A percentile compares a stretch with the other conserved stretches of the same genome.
phyloP scores from a whole-genome alignment of 2,113 vertebrate genomes.

The Poeciliopsis retropinna region DNA sequence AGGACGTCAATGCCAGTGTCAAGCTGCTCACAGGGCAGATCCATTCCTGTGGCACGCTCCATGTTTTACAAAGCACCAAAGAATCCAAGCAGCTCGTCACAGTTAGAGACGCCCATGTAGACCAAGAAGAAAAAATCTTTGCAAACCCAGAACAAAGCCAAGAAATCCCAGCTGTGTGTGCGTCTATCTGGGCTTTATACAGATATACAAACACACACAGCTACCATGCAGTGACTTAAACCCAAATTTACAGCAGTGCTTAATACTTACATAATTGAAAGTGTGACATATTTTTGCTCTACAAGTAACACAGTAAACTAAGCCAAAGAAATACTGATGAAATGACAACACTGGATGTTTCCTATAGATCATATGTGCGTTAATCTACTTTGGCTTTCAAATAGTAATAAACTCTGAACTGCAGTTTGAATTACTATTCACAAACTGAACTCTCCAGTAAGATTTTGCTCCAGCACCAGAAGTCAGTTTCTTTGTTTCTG shows the following conservation, averaged over 20 bases:
- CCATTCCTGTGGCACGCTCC: slow-evolving; percentile 70
- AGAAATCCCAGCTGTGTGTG: slow-evolving; percentile 74
- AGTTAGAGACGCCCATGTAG: slow-evolving; percentile 80
- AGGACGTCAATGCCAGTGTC: slow-evolving; percentile 48
- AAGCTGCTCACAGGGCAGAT: slow-evolving; percentile 53
- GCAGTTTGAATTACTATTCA: slow-evolving; percentile 39
- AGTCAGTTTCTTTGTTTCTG: slow-evolving; percentile 58
- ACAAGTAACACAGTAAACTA: slow-evolving; percentile 47
- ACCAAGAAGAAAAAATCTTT: slow-evolving; percentile 72
- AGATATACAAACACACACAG: slow-evolving; percentile 62
- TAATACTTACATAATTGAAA: slow-evolving; percentile 28
- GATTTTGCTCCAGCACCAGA: slow-evolving; percentile 33
- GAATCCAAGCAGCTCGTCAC: slow-evolving; percentile 76
- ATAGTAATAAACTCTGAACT: slow-evolving; percentile 36
- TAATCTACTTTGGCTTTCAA: slow-evolving; percentile 59
- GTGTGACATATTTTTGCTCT: slow-evolving; percentile 51
- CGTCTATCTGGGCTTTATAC: slow-evolving; percentile 45
- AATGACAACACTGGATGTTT: slow-evolving; percentile 36
- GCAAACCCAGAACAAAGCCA: slow-evolving; percentile 80
- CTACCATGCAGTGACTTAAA: slow-evolving; percentile 53
- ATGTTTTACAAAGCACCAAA: slow-evolving; percentile 68
- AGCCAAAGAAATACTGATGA: slow-evolving; percentile 34
- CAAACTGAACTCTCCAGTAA: slow-evolving; percentile 22
- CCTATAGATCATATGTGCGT: slow-evolving; percentile 44
- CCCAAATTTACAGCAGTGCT: slow-evolving; percentile 37